Conservation (phyloP, 2,113 vertebrate genomes). For the Oryzias melastigma region DNA sequence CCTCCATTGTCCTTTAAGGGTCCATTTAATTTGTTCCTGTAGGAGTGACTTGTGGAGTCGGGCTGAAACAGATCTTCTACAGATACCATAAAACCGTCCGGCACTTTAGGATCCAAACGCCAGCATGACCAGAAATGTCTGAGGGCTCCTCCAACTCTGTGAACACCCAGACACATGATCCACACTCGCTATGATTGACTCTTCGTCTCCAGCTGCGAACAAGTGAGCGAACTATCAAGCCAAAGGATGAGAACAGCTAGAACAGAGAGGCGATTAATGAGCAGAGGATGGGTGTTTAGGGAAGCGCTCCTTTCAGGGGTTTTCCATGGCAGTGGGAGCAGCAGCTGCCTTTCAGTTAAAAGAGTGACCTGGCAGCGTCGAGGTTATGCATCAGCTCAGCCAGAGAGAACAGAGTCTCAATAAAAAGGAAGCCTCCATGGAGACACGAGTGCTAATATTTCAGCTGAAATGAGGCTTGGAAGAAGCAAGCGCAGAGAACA, state of each 20-base stretch:
- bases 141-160: slow-evolving; percentile 29
- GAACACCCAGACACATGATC: slow-evolving; percentile 37
- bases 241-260: slow-evolving; percentile 24
- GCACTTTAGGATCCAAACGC: slow-evolving; percentile 18
- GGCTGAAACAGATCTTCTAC: slow-evolving; percentile 20
- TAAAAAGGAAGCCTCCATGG: slow-evolving; percentile 51
- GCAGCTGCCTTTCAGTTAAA: slow-evolving; percentile 52
- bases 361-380: slow-evolving; percentile 36
- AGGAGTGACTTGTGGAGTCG: slow-evolving; percentile 13
- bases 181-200: slow-evolving; percentile 44
- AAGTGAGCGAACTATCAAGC: slow-evolving; percentile 13
- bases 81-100: slow-evolving; percentile 32
- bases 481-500: slow-evolving; percentile 13
- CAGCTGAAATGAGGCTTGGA: slow-evolving; percentile 51
- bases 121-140: slow-evolving; percentile 20
- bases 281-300: slow-evolving; percentile 24
- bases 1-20: slow-evolving; percentile 50
- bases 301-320: slow-evolving; percentile 21
- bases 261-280: slow-evolving; percentile 29
- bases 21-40: slow-evolving; percentile 23
- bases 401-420: slow-evolving; percentile 50
- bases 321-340: slow-evolving; percentile 33
- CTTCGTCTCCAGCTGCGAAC: slow-evolving; percentile 25
- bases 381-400: slow-evolving; percentile 38
- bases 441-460: slow-evolving; percentile 63